These are phyloP conservation scores for Calephelis perditalis DNA, from an alignment of 2,888 invertebrate genomes.

Conservation along the genomic window DNA sequence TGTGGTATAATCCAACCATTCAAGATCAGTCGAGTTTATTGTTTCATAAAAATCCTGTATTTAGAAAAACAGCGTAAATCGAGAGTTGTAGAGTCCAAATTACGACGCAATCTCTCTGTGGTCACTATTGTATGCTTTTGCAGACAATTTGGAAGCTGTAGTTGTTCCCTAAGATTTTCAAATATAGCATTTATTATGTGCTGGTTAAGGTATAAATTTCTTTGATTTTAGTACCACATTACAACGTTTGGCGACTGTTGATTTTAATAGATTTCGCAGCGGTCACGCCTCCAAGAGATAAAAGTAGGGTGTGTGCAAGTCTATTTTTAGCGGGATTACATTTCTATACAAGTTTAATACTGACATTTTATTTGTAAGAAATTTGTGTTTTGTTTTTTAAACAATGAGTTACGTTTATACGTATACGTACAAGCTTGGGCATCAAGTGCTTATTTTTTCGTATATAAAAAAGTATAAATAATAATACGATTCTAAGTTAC, in stretches of 20 bases:
- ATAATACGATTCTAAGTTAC: too few species aligned
- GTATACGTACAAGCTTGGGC: too few species aligned
- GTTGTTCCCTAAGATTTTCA: slow-evolving; percentile 7
- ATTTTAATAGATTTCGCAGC: slow-evolving; percentile 24
- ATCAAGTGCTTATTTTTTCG: too few species aligned
- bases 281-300: slow-evolving; percentile 25
- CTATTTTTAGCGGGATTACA: slow-evolving; percentile 14
- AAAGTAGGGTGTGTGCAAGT: slow-evolving; percentile 27
- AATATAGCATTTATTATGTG: not conserved
- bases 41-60: not conserved
- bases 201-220: slow-evolving; percentile 5
- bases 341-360: not conserved
- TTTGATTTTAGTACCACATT: slow-evolving; percentile 6
- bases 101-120: slow-evolving; percentile 19
- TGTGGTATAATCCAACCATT: too few species aligned
- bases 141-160: slow-evolving; percentile 4
- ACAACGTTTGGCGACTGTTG: not conserved
- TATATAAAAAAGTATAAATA: too few species aligned
- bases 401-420: too few species aligned
- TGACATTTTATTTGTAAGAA: too few species aligned
- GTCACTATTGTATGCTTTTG: slow-evolving; percentile 3
- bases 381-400: too few species aligned
- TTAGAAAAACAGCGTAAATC: not conserved
- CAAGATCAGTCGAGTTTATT: not conserved
- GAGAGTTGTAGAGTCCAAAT: not conserved